A percentile compares a stretch with the other conserved stretches of the same genome.
Conservation (phyloP, 2,888 invertebrate genomes). For the Parnassius smintheus region DNA sequence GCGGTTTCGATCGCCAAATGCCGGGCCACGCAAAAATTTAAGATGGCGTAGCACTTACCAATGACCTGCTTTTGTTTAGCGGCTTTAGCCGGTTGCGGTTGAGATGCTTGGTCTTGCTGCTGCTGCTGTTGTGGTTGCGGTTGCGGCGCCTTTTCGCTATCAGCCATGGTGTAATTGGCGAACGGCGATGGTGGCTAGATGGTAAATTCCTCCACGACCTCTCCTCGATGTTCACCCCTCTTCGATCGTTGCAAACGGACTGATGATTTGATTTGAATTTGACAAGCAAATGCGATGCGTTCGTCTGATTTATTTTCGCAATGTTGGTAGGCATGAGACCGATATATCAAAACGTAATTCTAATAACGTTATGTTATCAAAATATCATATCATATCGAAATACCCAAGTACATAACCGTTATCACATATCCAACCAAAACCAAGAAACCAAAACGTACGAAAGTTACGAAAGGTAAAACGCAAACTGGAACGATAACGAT, state of each 20-base stretch:
- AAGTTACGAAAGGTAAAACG: no score
- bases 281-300: constrained; percentile 23
- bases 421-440: no score
- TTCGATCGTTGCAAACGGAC: constrained; percentile 73
- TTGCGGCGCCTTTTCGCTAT: constrained; percentile 94
- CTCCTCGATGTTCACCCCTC: constrained; percentile 86
- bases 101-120: constrained; percentile 83
- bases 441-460: no score
- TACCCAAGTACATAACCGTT: no score
- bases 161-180: constrained; percentile 95
- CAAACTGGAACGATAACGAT: no score
- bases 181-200: constrained; percentile 87
- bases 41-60: constrained; percentile 85
- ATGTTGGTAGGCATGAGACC: no score
- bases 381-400: no score
- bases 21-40: constrained; percentile 64
- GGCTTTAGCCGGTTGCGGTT: constrained; percentile 68
- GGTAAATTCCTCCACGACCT: constrained; percentile 89
- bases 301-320: constrained; percentile 11
- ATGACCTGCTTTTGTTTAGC: constrained; percentile 93
- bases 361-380: no score
- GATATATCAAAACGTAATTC: no score
- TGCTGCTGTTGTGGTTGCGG: constrained; percentile 84
- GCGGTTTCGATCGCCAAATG: constrained; percentile 51
- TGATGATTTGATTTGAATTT: constrained; percentile 31